These are phyloP conservation scores for Calyptomena viridis DNA, from an alignment of 2,113 vertebrate genomes.

Conservation along the genomic window DNA sequence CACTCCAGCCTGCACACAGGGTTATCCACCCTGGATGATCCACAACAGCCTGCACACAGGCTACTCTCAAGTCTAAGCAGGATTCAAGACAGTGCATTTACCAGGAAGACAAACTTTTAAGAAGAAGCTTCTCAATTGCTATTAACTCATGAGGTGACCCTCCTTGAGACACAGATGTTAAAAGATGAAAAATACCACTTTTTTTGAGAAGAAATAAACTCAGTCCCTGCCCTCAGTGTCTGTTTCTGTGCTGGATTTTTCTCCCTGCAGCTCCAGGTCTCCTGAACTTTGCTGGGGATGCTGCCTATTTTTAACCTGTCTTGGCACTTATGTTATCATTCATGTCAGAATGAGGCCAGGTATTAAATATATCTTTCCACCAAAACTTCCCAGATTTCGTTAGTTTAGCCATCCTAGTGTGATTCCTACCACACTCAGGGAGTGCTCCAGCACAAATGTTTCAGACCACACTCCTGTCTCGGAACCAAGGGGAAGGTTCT, in stretches of 20 bases:
- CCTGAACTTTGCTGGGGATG: conserved; percentile 46
- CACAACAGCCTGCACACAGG: not conserved
- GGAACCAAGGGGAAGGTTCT: rapidly evolving
- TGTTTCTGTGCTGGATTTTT: not conserved
- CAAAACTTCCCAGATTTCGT: not conserved
- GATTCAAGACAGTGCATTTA: not conserved
- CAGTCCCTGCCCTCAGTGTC: not conserved
- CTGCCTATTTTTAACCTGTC: conserved; percentile 57
- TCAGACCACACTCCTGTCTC: not conserved
- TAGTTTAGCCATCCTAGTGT: not conserved
- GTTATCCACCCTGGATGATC: not conserved
- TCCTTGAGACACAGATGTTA: not conserved
- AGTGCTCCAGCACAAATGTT: not conserved
- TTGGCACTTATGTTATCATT: conserved; percentile 24
- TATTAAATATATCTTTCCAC: conserved; percentile 25
- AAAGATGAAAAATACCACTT: rapidly evolving
- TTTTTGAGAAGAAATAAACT: not conserved
- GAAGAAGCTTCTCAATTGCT: not conserved
- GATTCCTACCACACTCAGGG: not conserved
- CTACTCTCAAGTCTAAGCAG: not conserved
- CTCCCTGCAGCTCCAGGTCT: conserved; percentile 2
- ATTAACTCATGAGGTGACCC: not conserved
- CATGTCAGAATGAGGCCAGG: conserved; percentile 63
- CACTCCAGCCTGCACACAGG: not conserved
- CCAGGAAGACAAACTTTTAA: not conserved